Percentiles rank a stretch among this genome's conserved stretches.
Evolutionary conservation across 2,113 vertebrate species (phyloP).

Genomic region (Rhabdomys dilectus): DNA sequence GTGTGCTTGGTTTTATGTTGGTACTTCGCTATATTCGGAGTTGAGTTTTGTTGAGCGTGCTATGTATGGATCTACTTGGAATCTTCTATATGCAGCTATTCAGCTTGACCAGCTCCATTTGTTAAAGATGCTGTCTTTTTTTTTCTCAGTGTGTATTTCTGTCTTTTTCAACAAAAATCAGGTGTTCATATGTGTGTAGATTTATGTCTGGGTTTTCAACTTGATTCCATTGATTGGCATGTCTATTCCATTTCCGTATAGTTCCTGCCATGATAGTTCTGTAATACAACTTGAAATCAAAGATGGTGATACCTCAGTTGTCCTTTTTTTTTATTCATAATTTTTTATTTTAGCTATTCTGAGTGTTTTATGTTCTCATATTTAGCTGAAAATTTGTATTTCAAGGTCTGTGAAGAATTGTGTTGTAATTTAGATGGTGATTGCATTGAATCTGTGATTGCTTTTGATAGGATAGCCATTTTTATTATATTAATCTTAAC

Average conservation of each 20-base stretch:
- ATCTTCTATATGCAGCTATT: no score
- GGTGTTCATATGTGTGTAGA: neutral
- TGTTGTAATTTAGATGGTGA: neutral
- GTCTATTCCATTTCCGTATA: neutral
- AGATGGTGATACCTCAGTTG: neutral
- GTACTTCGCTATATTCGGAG: neutral
- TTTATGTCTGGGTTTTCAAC: neutral
- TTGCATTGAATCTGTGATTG: neutral
- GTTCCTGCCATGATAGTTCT: neutral
- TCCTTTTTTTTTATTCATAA: neutral
- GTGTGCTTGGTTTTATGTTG: neutral
- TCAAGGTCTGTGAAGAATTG: neutral
- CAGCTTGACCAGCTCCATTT: neutral
- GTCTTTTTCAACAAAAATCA: neutral
- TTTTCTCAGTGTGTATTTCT: neutral
- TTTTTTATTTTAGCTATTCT: neutral
- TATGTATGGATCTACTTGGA: neutral
- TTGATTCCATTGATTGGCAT: neutral
- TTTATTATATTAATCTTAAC: neutral
- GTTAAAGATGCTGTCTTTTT: neutral
- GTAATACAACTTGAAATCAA: neutral
- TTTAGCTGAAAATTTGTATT: neutral
- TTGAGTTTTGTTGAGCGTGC: neutral
- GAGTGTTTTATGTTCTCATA: neutral
- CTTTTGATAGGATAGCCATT: neutral